A percentile compares a stretch with the other conserved stretches of the same genome.
phyloP scores from a whole-genome alignment of 2,113 vertebrate species.

The Corynorhinus townsendii region DNA sequence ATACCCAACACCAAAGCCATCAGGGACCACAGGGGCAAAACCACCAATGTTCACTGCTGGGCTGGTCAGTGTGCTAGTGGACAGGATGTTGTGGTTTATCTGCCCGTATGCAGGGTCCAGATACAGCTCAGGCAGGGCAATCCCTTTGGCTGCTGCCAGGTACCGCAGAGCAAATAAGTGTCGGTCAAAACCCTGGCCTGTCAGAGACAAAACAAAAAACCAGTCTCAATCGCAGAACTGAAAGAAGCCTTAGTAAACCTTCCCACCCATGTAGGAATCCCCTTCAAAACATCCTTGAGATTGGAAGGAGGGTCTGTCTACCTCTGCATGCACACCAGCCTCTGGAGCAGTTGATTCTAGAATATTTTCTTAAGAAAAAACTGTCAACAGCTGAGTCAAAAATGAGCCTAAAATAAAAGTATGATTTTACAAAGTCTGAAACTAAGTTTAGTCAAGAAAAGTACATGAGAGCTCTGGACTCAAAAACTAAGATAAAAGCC shows the following conservation, averaged over 20 bases:
- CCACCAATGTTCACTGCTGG: constrained; percentile 89
- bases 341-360: background rate
- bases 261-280: background rate
- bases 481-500: background rate
- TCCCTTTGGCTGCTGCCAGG: constrained; percentile 82
- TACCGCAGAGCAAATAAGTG: constrained; percentile 92
- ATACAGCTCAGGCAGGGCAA: constrained; percentile 84
- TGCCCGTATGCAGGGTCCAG: constrained; percentile 88
- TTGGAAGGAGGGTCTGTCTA: background rate
- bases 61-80: constrained; percentile 93
- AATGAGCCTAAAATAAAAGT: background rate
- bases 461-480: background rate
- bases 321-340: background rate
- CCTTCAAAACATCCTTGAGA: background rate
- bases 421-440: background rate
- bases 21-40: constrained; percentile 93
- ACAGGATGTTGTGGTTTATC: constrained; percentile 96
- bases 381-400: background rate
- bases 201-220: constrained; percentile 46
- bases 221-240: background rate
- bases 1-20: constrained; percentile 94
- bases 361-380: constrained; percentile 12
- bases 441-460: background rate
- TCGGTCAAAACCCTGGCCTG: constrained; percentile 97
- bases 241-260: background rate